Evolutionary conservation across 2,797 vertebrate species (phyloP).

Genomic region (Cottoperca gobio): DNA sequence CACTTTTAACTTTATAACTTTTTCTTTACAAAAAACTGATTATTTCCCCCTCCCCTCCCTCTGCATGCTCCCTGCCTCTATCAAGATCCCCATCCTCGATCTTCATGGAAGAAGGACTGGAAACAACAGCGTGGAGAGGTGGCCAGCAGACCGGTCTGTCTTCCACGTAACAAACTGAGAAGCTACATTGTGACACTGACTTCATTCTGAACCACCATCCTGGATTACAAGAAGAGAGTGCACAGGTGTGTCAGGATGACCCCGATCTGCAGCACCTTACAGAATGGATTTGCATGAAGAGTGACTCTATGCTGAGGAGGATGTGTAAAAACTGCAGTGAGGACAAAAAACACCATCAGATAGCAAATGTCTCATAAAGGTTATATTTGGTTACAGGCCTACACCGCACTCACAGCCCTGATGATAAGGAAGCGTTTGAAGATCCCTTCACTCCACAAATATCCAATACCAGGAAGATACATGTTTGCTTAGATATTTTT

Average conservation of each 20-base stretch:
- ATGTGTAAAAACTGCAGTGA: background rate
- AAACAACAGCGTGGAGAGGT: background rate
- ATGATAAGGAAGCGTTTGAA: background rate
- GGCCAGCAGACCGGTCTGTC: background rate
- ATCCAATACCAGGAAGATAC: background rate
- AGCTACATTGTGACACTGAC: background rate
- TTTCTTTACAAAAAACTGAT: background rate
- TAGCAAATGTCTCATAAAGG: background rate
- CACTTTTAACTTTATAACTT: background rate
- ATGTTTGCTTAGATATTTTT: background rate
- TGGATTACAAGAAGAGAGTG: background rate
- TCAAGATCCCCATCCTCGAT: background rate
- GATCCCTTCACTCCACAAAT: background rate
- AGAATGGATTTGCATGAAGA: background rate
- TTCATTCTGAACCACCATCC: background rate
- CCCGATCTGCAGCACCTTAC: background rate
- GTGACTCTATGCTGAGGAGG: background rate
- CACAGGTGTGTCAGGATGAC: background rate
- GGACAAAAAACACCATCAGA: background rate
- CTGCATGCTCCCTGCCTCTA: background rate
- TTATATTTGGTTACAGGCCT: background rate
- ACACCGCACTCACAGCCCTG: background rate
- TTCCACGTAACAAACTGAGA: background rate
- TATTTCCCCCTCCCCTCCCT: too few species aligned
- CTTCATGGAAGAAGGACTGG: background rate